phyloP scores from a whole-genome alignment of 2,113 vertebrate genomes.

The Passer domesticus region DNA sequence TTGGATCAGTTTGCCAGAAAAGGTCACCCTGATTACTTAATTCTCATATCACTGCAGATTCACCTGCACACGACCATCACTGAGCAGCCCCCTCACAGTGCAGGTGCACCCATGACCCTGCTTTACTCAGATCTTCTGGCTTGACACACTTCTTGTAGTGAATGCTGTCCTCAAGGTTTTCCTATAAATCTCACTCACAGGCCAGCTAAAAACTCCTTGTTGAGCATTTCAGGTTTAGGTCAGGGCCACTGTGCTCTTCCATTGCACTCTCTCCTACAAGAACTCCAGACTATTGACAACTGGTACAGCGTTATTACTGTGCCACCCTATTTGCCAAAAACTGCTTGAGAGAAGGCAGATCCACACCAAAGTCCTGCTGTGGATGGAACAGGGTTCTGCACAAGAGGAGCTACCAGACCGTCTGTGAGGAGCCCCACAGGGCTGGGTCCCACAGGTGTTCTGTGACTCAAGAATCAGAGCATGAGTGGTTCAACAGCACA shows the following conservation, averaged over 20 bases:
- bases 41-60: neutral
- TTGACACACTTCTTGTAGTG: neutral
- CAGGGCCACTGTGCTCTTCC: neutral
- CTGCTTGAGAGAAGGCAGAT: neutral
- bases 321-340: neutral
- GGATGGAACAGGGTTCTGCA: neutral
- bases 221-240: neutral
- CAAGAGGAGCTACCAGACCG: neutral
- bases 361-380: neutral
- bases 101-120: neutral
- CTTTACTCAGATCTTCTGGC: neutral
- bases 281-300: neutral
- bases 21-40: neutral
- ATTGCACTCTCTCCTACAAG: neutral
- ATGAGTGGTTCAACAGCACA: neutral
- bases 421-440: neutral
- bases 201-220: neutral
- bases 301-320: neutral
- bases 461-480: neutral
- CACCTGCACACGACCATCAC: rapidly evolving
- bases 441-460: neutral
- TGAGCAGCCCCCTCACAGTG: neutral
- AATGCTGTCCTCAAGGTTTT: neutral
- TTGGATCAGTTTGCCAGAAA: neutral
- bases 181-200: neutral